Conservation (phyloP, 1,140 invertebrate species). For the Cyclina sinensis region DNA sequence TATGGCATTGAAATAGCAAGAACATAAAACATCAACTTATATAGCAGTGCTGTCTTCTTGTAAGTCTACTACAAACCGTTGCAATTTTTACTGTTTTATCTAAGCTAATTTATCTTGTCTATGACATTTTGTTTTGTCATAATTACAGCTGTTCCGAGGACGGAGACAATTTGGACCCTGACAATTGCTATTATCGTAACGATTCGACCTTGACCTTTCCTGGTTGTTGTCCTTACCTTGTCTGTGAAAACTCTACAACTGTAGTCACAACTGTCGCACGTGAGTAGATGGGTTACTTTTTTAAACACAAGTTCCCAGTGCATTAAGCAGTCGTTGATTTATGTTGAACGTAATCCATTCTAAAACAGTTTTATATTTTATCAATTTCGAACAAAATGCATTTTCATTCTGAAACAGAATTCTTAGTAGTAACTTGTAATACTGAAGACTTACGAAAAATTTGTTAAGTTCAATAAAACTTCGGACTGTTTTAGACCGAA, state of each 20-base stretch:
- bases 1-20: too few species aligned
- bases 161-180: background rate
- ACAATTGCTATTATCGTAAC: constrained; percentile 11
- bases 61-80: too few species aligned
- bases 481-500: too few species aligned
- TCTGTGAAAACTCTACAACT: background rate
- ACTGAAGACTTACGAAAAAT: background rate
- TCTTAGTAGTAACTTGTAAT: background rate
- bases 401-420: background rate
- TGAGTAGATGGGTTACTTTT: constrained; percentile 7
- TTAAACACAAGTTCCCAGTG: too few species aligned
- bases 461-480: too few species aligned
- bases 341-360: too few species aligned
- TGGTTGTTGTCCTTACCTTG: constrained; percentile 37
- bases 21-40: too few species aligned
- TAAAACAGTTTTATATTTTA: background rate
- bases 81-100: too few species aligned
- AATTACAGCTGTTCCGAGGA: constrained; percentile 29
- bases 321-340: too few species aligned
- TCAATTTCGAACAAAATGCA: background rate
- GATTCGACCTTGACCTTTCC: constrained; percentile 30
- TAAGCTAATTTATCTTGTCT: too few species aligned
- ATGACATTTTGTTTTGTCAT: background rate
- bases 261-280: constrained; percentile 4
- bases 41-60: too few species aligned